Percentiles rank a stretch among this genome's conserved stretches.
Evolutionary conservation across 2,888 invertebrate species (phyloP).

Genomic region (Acanthosepion esculentum): DNA sequence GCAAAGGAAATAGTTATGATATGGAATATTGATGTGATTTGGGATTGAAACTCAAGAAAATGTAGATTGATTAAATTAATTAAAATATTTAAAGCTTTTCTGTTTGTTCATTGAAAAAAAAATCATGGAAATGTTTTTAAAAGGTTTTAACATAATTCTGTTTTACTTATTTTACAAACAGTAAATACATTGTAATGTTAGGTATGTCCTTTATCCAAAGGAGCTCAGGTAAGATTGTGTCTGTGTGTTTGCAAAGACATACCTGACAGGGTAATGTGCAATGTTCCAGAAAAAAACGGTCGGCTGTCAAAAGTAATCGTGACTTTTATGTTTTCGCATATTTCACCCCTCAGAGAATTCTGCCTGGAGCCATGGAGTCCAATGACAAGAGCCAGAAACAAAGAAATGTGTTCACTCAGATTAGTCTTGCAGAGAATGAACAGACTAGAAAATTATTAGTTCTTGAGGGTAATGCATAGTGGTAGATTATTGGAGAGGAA

Average conservation of each 20-base stretch:
- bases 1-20: no score
- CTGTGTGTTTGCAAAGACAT: background rate
- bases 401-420: background rate
- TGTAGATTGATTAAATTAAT: no score
- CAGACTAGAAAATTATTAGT: slow-evolving; percentile 20
- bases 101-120: background rate
- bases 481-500: no score
- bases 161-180: background rate
- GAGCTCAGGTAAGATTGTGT: background rate
- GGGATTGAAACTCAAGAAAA: no score
- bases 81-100: background rate
- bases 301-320: slow-evolving; percentile 17
- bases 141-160: background rate
- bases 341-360: slow-evolving; percentile 14
- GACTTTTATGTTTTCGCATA: background rate
- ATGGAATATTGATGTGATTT: no score
- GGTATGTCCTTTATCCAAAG: background rate
- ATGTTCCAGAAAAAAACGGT: background rate
- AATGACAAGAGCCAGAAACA: background rate
- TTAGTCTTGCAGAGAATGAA: slow-evolving; percentile 15
- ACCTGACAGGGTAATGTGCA: slow-evolving; percentile 8
- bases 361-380: background rate
- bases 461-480: background rate
- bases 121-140: background rate
- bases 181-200: background rate